These are phyloP conservation scores for Harpagifer antarcticus DNA, from an alignment of 2,797 vertebrate genomes.

Conservation along the genomic window DNA sequence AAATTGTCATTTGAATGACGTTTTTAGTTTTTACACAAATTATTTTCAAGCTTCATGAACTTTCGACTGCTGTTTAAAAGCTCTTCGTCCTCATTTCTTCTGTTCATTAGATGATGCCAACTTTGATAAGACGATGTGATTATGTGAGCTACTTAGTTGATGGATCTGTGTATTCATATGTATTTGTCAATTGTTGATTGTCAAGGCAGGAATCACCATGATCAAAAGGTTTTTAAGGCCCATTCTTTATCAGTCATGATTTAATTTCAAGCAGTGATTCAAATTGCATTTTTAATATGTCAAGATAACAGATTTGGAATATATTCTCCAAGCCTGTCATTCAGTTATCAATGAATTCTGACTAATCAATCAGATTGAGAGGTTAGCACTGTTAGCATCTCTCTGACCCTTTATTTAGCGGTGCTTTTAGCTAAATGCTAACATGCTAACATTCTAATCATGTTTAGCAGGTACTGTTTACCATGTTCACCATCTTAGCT, in stretches of 20 bases:
- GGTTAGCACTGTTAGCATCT: background rate
- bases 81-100: conserved; percentile 25
- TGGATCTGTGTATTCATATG: conserved; percentile 20
- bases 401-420: background rate
- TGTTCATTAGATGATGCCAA: background rate
- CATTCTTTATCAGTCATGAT: background rate
- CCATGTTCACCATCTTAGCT: background rate
- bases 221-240: background rate
- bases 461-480: background rate
- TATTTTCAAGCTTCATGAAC: conserved; percentile 21
- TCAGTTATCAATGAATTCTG: background rate
- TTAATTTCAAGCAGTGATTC: background rate
- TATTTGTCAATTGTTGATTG: conserved; percentile 9
- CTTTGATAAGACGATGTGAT: no score
- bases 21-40: conserved; percentile 32
- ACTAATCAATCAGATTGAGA: background rate
- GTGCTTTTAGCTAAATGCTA: conserved; percentile 7
- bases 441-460: background rate
- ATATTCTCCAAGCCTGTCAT: background rate
- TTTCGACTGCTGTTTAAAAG: conserved; percentile 10
- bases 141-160: background rate
- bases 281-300: background rate
- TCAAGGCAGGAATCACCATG: background rate
- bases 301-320: background rate
- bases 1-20: conserved; percentile 3